Conservation (phyloP, 2,797 vertebrate species). For the Meriones psammophilus region DNA sequence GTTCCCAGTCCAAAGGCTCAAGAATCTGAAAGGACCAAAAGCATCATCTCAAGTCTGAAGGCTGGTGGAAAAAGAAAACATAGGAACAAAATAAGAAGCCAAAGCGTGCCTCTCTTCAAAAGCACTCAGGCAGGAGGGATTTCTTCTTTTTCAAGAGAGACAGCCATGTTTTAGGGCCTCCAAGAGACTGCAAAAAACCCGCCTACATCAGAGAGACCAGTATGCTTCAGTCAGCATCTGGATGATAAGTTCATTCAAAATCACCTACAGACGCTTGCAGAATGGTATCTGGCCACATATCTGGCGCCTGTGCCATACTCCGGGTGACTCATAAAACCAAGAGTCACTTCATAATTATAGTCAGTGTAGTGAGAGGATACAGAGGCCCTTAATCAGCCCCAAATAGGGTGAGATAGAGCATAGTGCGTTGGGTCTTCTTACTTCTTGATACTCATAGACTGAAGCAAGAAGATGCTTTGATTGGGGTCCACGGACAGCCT, state of each 20-base stretch:
- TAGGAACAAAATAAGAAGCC: neutral
- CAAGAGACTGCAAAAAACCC: neutral
- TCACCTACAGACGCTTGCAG: neutral
- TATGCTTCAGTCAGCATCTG: neutral
- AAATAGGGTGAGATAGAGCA: neutral
- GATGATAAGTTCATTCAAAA: conserved; percentile 27
- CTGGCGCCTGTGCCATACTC: neutral
- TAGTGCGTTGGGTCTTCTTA: neutral
- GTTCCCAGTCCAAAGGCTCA: neutral
- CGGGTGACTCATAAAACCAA: neutral
- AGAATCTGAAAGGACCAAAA: neutral
- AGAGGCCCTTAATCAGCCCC: neutral
- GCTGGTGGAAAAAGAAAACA: neutral
- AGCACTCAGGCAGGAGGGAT: neutral
- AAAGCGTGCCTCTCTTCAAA: neutral
- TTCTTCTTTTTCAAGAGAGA: neutral
- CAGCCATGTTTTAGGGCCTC: conserved; percentile 1
- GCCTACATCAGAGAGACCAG: neutral
- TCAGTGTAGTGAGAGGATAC: neutral
- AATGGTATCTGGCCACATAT: neutral
- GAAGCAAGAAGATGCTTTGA: neutral
- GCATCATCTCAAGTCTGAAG: neutral
- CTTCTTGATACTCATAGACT: neutral
- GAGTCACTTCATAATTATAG: conserved; percentile 10
- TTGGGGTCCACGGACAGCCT: neutral